Conservation (phyloP, 2,113 vertebrate genomes). For the Verasper variegatus region DNA sequence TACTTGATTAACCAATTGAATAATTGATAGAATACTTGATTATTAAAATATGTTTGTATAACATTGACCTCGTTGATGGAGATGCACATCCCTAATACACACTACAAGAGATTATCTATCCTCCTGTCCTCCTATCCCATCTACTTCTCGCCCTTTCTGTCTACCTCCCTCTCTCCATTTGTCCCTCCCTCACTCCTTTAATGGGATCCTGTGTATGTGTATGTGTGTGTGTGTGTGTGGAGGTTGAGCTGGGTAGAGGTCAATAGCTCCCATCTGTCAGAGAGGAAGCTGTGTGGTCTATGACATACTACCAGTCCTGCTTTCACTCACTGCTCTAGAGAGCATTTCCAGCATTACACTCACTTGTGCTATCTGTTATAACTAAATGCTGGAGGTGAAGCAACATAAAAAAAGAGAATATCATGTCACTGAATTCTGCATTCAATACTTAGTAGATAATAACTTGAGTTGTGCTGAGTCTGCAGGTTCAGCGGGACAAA, state of each 20-base stretch:
- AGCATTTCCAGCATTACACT: not conserved
- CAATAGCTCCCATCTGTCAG: slow-evolving; percentile 49
- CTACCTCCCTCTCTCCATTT: slow-evolving; percentile 14
- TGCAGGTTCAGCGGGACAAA: too few species aligned
- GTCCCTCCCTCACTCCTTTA: slow-evolving; percentile 19
- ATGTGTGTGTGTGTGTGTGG: not conserved
- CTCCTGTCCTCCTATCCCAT: not conserved
- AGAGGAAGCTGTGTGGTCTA: slow-evolving; percentile 34
- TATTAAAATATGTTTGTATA: not conserved
- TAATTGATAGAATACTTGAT: too few species aligned
- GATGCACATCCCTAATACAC: not conserved
- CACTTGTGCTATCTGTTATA: too few species aligned
- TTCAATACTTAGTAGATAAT: too few species aligned
- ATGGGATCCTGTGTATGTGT: slow-evolving; percentile 24
- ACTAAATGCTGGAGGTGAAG: too few species aligned
- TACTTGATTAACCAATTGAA: too few species aligned
- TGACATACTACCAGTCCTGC: slow-evolving; percentile 32
- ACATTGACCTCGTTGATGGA: not conserved
- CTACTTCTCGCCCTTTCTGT: not conserved
- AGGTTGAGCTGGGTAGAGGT: slow-evolving; percentile 37
- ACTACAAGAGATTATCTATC: not conserved
- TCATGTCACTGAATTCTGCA: too few species aligned
- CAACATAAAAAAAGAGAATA: too few species aligned
- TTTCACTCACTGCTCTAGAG: slow-evolving; percentile 25
- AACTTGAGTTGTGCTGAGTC: too few species aligned